Base-by-base conservation (phyloP, 2,113 vertebrate genomes). In the Nycticorax nycticorax region DNA sequence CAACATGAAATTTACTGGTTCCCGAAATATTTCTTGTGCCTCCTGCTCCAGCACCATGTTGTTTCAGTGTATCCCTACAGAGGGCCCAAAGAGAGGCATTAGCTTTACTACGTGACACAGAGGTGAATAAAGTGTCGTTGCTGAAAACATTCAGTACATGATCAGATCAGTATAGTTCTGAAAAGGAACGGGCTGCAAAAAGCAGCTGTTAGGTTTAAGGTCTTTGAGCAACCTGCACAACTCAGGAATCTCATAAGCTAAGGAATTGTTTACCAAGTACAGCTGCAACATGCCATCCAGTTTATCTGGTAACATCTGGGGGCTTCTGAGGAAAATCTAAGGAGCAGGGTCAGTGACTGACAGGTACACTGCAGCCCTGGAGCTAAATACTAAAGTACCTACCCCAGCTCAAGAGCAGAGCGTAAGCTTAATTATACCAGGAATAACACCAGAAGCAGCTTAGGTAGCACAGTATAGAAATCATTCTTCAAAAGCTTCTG, bases 1-100 rank as follows among this genome's bases (percentile, higher is more conserved):
- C 99, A 23, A 99, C 99, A 1, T 99, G 99, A 93, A 99, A 99
- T 96, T 99, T 99, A 96, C 99, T 99, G 12, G 99, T 99, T 84
- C 99, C 99, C 4, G 99, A 99, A 94, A 99, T 99, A 95, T 99
- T 99, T 77, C 99, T 98, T 19, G 99, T 99, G 17, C 99, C 99
- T 73, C 99, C 99, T 8, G 99, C 99, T 39, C 99, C 99, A 3
- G 99, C 99, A 35, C 99, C 99, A 32, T 99, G 99, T 69, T 99
- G 98, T 94, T 97, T 98, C 95, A 99, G 95, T 37, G 99, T 99
- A 30, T 99, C 99, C 98, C 99, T 99, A 57, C 45, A 79, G 45
- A 92, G 22, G 10, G 45, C 13, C 92, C 62, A 88, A 72, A 79
- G 22, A 82, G 39, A 89, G 13, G 45, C 17, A 24, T 96, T 15